phyloP scores from a whole-genome alignment of 1,140 invertebrate genomes.

The Cyrtorhinus lividipennis region DNA sequence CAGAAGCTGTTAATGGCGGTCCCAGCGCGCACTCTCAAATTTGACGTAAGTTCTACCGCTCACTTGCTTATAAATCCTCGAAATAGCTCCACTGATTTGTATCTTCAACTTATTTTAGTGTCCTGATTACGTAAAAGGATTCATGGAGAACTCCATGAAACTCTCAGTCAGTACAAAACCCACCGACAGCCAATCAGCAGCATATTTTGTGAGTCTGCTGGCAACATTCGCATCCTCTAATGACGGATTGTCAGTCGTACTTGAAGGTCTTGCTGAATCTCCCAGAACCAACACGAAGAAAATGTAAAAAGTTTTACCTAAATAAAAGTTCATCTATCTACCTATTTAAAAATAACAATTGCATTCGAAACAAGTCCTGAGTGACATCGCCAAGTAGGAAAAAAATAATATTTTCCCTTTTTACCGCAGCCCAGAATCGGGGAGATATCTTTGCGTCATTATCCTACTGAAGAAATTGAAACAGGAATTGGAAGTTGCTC shows the following conservation, averaged over 20 bases:
- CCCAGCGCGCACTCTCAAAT: slow-evolving; percentile 29
- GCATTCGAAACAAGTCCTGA: too few species aligned
- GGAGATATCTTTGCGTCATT: slow-evolving; percentile 20
- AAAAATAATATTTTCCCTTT: too few species aligned
- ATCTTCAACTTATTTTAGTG: slow-evolving; percentile 28
- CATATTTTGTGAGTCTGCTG: slow-evolving; percentile 50
- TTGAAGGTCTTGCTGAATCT: too few species aligned
- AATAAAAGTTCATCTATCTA: too few species aligned
- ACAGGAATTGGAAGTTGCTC: slow-evolving; percentile 39
- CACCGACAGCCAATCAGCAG: slow-evolving; percentile 60
- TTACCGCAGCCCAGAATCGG: slow-evolving; percentile 19
- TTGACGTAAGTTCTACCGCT: slow-evolving; percentile 28
- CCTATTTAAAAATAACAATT: too few species aligned
- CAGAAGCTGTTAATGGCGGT: slow-evolving; percentile 36
- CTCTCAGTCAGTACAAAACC: slow-evolving; percentile 56
- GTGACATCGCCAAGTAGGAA: too few species aligned
- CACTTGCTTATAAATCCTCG: background rate
- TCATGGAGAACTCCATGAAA: slow-evolving; percentile 35
- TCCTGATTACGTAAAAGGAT: slow-evolving; percentile 28
- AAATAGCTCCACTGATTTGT: background rate
- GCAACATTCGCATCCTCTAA: too few species aligned
- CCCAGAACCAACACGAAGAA: too few species aligned
- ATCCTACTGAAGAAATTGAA: slow-evolving; percentile 29
- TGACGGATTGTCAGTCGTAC: too few species aligned
- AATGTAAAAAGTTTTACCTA: too few species aligned